Percentiles rank a stretch among this genome's conserved stretches.
Conservation (phyloP, 2,888 invertebrate species). For the Biston betularia region DNA sequence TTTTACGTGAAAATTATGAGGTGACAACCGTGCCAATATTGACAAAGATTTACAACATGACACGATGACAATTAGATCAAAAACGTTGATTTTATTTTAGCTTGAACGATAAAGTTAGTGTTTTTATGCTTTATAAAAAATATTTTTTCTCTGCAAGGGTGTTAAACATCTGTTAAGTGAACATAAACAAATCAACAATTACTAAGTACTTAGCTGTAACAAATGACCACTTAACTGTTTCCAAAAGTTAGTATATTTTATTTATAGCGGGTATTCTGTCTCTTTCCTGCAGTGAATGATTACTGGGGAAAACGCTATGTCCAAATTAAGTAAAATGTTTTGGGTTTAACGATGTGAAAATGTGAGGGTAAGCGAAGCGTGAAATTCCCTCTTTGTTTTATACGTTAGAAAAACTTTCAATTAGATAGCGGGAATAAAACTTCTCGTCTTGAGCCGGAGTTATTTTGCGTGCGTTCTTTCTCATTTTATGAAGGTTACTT, state of each 20-base stretch:
- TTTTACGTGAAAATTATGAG: slow-evolving; percentile 18
- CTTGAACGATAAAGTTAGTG: too few species aligned
- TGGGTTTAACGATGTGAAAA: slow-evolving; percentile 53
- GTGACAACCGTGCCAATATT: neutral
- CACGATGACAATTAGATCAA: too few species aligned
- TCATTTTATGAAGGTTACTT: slow-evolving; percentile 12
- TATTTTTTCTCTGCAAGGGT: too few species aligned
- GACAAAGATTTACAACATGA: too few species aligned
- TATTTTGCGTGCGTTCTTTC: slow-evolving; percentile 14
- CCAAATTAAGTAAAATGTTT: slow-evolving; percentile 55
- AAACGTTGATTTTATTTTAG: too few species aligned
- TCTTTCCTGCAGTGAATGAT: slow-evolving; percentile 28
- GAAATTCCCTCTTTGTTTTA: slow-evolving; percentile 38
- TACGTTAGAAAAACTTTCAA: slow-evolving; percentile 44
- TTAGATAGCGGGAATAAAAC: slow-evolving; percentile 36
- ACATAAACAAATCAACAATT: too few species aligned
- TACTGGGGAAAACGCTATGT: slow-evolving; percentile 39
- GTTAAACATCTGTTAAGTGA: too few species aligned
- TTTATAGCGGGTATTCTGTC: slow-evolving; percentile 19
- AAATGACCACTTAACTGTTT: neutral
- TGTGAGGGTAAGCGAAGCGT: slow-evolving; percentile 34
- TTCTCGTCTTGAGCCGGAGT: slow-evolving; percentile 27
- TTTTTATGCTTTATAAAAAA: too few species aligned
- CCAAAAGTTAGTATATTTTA: slow-evolving; percentile 8
- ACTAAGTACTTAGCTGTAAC: neutral